phyloP scores from a whole-genome alignment of 2,113 vertebrate genomes.

The Cavia aperea region DNA sequence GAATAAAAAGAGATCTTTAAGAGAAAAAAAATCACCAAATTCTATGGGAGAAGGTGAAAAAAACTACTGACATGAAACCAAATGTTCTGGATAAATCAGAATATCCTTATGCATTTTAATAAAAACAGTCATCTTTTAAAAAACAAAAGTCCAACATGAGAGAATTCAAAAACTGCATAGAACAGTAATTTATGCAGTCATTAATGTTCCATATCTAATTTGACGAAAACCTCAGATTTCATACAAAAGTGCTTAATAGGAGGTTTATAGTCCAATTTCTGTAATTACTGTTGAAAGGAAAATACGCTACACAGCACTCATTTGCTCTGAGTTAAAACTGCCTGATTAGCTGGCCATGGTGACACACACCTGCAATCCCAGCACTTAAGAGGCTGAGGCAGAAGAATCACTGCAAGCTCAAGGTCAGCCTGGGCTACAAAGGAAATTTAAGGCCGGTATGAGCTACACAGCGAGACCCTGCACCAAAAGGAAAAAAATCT shows the following conservation, averaged over 20 bases:
- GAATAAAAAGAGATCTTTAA: neutral
- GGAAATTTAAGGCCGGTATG: neutral
- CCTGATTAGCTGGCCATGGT: neutral
- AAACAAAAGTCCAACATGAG: neutral
- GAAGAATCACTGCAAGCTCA: neutral
- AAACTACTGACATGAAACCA: constrained; percentile 49
- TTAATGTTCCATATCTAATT: constrained; percentile 60
- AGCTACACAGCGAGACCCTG: neutral
- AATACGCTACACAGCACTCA: constrained; percentile 37
- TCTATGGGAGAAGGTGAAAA: neutral
- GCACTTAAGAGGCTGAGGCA: neutral
- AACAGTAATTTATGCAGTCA: constrained; percentile 39
- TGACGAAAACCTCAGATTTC: constrained; percentile 52
- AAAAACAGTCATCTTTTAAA: constrained; percentile 20
- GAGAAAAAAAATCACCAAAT: neutral
- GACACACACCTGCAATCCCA: neutral
- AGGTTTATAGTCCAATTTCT: constrained; percentile 48
- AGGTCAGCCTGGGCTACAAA: neutral
- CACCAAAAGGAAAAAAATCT: too few species aligned
- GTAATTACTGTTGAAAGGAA: constrained; percentile 21
- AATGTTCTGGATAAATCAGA: constrained; percentile 26
- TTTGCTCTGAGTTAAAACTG: constrained; percentile 3
- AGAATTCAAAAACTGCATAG: constrained; percentile 36
- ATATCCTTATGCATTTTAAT: constrained; percentile 31
- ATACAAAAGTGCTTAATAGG: constrained; percentile 47